Evolutionary conservation across 2,113 vertebrate genomes (phyloP).

Genomic region (Lepus europaeus): DNA sequence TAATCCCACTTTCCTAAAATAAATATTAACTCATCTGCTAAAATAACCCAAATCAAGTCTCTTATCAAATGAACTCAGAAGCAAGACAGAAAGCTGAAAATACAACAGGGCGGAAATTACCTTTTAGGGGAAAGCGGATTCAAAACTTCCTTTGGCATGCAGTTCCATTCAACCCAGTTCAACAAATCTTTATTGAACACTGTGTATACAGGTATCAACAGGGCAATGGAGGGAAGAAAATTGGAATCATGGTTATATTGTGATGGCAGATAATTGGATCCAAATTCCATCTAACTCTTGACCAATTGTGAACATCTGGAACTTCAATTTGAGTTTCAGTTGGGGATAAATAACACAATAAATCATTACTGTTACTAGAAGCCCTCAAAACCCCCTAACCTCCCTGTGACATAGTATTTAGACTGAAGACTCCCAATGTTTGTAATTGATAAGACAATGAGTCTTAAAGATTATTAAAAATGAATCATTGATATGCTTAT

Average conservation of each 20-base stretch:
- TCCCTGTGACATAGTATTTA: neutral
- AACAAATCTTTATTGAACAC: neutral
- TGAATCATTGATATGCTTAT: neutral
- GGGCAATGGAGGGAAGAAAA: neutral
- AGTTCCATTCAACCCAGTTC: neutral
- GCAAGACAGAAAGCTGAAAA: conserved; percentile 55
- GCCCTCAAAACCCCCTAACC: neutral
- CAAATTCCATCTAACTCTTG: conserved; percentile 8
- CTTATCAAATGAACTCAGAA: conserved; percentile 80
- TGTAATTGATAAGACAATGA: neutral
- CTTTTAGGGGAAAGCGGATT: conserved; percentile 7
- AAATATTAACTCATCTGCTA: conserved; percentile 83
- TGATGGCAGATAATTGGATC: conserved; percentile 4
- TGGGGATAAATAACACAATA: neutral
- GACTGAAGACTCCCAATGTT: neutral
- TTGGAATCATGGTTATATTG: conserved; percentile 27
- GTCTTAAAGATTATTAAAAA: neutral
- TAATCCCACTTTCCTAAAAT: conserved; percentile 79
- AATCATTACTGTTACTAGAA: neutral
- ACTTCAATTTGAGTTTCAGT: neutral
- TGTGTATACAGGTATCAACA: neutral
- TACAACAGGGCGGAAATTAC: conserved; percentile 24
- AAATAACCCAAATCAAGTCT: conserved; percentile 79
- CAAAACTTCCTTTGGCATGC: neutral
- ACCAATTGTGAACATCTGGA: neutral